Percentiles rank a stretch among this genome's conserved stretches.
Conservation (phyloP, 1,140 invertebrate species). For the Tribolium castaneum region DNA sequence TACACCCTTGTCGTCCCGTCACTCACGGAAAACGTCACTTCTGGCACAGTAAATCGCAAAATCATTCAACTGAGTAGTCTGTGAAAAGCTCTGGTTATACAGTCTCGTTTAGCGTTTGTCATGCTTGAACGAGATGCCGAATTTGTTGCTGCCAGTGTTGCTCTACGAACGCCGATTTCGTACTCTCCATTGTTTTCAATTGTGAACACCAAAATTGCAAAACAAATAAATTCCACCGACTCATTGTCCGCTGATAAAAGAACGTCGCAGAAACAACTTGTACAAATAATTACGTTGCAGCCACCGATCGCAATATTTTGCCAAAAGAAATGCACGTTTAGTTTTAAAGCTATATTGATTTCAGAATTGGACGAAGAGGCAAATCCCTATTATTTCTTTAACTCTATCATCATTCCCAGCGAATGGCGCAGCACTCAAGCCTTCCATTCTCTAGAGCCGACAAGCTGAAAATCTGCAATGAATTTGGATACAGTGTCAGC, state of each 20-base stretch:
- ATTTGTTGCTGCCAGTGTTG: constrained; percentile 43
- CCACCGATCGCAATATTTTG: not conserved
- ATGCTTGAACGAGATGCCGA: constrained; percentile 49
- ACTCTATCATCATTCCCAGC: constrained; percentile 61
- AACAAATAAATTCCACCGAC: constrained; percentile 31
- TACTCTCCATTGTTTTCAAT: constrained; percentile 42
- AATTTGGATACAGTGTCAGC: constrained; percentile 62
- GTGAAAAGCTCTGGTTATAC: constrained; percentile 55
- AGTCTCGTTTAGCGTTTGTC: constrained; percentile 51
- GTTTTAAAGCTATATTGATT: constrained; percentile 57
- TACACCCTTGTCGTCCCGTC: constrained; percentile 49
- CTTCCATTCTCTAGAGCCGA: constrained; percentile 61
- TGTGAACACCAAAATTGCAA: constrained; percentile 28
- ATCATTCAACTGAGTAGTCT: constrained; percentile 57
- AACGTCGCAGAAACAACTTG: constrained; percentile 3
- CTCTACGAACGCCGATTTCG: constrained; percentile 30
- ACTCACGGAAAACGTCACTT: constrained; percentile 59
- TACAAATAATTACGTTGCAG: constrained; percentile 21
- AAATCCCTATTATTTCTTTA: constrained; percentile 62
- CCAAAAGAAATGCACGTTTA: constrained; percentile 49
- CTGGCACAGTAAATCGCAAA: constrained; percentile 59
- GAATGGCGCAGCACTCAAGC: constrained; percentile 60
- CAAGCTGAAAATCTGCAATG: constrained; percentile 64
- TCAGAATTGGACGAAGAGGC: constrained; percentile 56
- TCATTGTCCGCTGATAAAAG: constrained; percentile 7